A percentile compares a stretch with the other conserved stretches of the same genome.
Conservation (phyloP, 2,113 vertebrate species). For the Athene noctua region DNA sequence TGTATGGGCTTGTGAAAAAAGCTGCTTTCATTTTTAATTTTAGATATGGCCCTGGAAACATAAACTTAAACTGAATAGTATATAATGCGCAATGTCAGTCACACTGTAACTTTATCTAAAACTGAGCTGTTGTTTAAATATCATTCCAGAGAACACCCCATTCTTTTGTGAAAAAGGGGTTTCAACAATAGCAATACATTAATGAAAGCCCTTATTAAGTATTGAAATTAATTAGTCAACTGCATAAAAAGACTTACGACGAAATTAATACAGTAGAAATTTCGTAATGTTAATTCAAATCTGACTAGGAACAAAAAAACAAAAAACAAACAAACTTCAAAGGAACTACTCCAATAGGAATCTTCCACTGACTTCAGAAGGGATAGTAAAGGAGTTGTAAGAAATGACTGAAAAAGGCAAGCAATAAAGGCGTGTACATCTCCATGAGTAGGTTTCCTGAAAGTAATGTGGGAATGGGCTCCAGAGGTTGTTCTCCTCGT, state of each 20-base stretch:
- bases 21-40: slow-evolving; percentile 1
- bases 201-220: background rate
- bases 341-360: background rate
- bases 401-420: background rate
- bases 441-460: background rate
- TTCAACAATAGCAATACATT: background rate
- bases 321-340: background rate
- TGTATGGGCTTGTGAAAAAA: background rate
- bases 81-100: background rate
- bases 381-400: background rate
- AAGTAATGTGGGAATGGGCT: background rate
- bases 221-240: slow-evolving; percentile 30
- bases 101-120: slow-evolving; percentile 2
- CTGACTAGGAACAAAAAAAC: background rate
- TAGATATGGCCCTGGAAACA: background rate
- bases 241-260: background rate
- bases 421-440: background rate
- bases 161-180: background rate
- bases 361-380: background rate
- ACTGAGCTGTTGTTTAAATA: background rate
- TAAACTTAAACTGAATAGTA: background rate
- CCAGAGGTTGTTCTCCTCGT: background rate
- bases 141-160: background rate
- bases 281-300: background rate
- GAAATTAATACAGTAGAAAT: background rate